Conservation (phyloP, 1,140 invertebrate species). For the Dinothrombium tinctorium region DNA sequence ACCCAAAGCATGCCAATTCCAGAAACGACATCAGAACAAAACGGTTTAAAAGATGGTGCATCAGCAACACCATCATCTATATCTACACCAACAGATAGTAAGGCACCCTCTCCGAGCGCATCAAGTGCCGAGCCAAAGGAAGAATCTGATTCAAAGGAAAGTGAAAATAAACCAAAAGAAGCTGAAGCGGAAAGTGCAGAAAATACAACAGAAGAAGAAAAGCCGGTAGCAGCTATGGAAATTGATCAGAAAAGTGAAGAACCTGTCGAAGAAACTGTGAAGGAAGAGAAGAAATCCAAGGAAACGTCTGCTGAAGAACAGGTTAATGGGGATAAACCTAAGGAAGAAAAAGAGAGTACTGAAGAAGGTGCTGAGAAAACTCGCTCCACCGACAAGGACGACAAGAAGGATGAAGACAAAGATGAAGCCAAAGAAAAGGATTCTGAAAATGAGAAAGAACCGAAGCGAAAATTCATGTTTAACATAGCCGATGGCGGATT, state of each 20-base stretch:
- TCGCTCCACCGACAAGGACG: not conserved
- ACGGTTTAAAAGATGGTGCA: not conserved
- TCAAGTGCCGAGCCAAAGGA: conserved; percentile 23
- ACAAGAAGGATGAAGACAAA: conserved; percentile 18
- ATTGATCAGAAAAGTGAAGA: conserved; percentile 18
- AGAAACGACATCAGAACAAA: not conserved
- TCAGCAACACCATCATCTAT: not conserved
- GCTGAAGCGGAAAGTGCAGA: not conserved
- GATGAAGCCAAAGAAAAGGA: conserved; percentile 22
- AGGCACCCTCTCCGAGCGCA: conserved; percentile 42
- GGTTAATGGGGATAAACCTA: conserved; percentile 12
- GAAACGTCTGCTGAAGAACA: not conserved
- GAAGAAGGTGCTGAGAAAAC: not conserved
- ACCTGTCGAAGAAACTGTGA: conserved; percentile 22
- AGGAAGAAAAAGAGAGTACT: not conserved
- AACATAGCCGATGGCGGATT: conserved; percentile 99
- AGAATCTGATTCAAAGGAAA: not conserved
- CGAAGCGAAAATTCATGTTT: conserved; percentile 92
- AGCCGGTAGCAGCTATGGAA: conserved; percentile 18
- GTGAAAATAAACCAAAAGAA: not conserved
- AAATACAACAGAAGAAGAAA: not conserved
- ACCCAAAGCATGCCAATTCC: conserved; percentile 73
- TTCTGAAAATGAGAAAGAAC: conserved; percentile 7
- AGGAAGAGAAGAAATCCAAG: conserved; percentile 15
- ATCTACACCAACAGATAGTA: conserved; percentile 19